Base-by-base conservation (phyloP, 2,113 vertebrate genomes). In the Ahaetulla prasina region DNA sequence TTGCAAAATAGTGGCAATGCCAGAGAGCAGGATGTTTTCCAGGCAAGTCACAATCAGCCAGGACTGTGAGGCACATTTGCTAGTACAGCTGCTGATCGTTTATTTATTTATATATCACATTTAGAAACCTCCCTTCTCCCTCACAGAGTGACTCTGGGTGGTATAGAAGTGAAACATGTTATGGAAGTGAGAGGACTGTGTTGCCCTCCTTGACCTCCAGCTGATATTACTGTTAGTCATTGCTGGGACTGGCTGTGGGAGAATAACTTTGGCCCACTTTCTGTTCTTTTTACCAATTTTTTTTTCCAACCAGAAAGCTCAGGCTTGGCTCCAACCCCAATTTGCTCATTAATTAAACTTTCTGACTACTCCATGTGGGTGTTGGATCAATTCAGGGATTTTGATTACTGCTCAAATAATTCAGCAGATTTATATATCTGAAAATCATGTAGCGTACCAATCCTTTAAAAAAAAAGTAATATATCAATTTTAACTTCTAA, bases 401-500 rank as follows among this genome's bases (percentile, higher is more conserved):
- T 16, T 0, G 30, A 4, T 35, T 93, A n/a, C 30, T 80, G 45
- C 94, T 94, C 20, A 92, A 91, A 7, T 92, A 87, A 93, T 90
- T 74, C 39, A 88, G 22, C 88, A 2, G 89, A 94, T 94, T 23
- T 30, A 91, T 14, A 8, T 43, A 85, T 85, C 54, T 68, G 35
- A 80, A 47, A 87, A 86, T 60, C 54, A 49, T n/a, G 50, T 94
- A 93, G 47, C 45, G 12, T 52, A 23, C 91, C 74, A 88, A 85
- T 85, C 85, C 86, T 45, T 47, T 4, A 47, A 47, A 47, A 50
- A 50, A 49, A n/a, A 88, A 57, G 85, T 91, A 89, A 43, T 7
- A 90, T 91, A 57, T 93, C 85, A 91, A 45, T 74, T 89, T 91
- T 89, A 60, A 89, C 63, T 93, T 52, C 85, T 93, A 80, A 93